phyloP scores from a whole-genome alignment of 2,888 invertebrate species.

The Zaprionus obscuricornis region DNA sequence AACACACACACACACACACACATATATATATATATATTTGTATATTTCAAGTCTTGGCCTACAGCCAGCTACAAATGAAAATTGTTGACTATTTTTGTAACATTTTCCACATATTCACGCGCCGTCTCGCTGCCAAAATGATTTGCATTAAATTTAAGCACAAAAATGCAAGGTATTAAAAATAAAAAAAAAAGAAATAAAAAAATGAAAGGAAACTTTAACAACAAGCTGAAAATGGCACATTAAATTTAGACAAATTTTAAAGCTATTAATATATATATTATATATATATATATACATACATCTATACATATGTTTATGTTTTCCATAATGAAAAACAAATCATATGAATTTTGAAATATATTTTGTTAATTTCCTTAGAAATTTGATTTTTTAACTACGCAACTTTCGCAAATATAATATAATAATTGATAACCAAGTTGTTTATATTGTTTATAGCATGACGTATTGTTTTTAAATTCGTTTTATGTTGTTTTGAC shows the following conservation, averaged over 20 bases:
- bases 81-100: conserved; percentile 36
- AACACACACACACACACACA: too few species aligned
- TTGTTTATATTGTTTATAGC: too few species aligned
- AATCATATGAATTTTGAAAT: background rate
- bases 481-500: too few species aligned
- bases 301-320: background rate
- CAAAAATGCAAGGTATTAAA: conserved; percentile 13
- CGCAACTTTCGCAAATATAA: too few species aligned
- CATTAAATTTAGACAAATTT: conserved; percentile 28
- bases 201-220: too few species aligned
- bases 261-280: background rate
- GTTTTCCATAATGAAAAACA: background rate
- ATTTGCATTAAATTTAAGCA: conserved; percentile 22
- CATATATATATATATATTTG: conserved; percentile 32
- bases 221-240: conserved; percentile 20
- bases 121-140: background rate
- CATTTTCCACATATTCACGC: conserved; percentile 44
- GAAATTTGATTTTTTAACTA: too few species aligned
- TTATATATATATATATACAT: background rate
- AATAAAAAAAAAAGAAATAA: too few species aligned
- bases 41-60: conserved; percentile 32
- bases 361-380: too few species aligned
- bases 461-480: too few species aligned
- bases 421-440: too few species aligned
- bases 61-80: conserved; percentile 14